Evolutionary conservation across 2,888 invertebrate genomes (phyloP), one percentile per base, ranked within the genome.

Genomic region (Epinotia nisella): DNA sequence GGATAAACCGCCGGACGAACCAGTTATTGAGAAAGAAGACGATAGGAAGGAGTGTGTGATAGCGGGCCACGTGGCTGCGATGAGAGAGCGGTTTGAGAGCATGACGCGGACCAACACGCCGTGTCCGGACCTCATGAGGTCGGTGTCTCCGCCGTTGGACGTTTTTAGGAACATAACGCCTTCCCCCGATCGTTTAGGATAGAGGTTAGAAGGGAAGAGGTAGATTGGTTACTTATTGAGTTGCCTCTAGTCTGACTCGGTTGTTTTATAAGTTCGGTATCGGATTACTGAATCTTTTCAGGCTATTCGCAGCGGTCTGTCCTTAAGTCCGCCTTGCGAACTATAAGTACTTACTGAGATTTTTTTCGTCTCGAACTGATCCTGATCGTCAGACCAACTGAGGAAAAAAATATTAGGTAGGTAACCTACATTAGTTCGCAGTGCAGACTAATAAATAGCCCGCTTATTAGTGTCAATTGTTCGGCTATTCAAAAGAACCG

Each of bases 41-140:
- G 82, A 82, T n/a, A 78, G 82, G 51, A 86, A 86, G 74, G 86
- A 87, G 75, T 83, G 87, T 60, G 90, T 90, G 75, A 85, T 90
- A 69, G 89, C 93, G 0, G 94, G 94, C 0, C 94, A 94, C 82
- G 94, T 94, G 81, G 94, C 94, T 10, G 94, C 94, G 17, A 94
- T 94, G 94, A 78, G 94, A 15, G 93, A 94, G 77, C 81, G 92
- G 11, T 94, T 94, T 82, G 94, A 94, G 79, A 94, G 90, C 68
- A 90, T 94, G 90, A 94, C 93, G 64, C 86, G 93, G 3, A 84
- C 90, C 11, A 90, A 88, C 82, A 91, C 93, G 74, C 93, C 93
- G 1, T 89, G 91, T 59, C 88, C 91, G 0, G 93, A 92, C 70
- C 76, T 87, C 2, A 71, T 80, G 72, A 78, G 92, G 1, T 87